phyloP scores from a whole-genome alignment of 2,888 invertebrate species.

The Eurytoma californica region DNA sequence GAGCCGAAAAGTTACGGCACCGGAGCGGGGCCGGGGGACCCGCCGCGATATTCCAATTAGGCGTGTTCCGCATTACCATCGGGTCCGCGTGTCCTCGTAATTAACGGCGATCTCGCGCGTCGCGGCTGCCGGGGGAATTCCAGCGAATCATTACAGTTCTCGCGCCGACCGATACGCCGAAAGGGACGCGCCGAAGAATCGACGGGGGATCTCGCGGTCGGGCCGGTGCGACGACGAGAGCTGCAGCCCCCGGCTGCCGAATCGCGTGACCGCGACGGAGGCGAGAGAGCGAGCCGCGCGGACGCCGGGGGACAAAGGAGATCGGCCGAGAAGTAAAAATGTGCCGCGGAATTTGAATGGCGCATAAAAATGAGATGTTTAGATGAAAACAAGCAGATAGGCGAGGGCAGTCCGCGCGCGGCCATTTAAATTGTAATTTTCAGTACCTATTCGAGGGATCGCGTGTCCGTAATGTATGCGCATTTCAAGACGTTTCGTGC shows the following conservation, averaged over 20 bases:
- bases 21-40: background rate
- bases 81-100: constrained; percentile 1
- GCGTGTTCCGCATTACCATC: constrained; percentile 1
- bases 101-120: constrained; percentile 12
- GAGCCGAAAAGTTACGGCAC: background rate
- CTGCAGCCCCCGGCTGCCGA: constrained; percentile 53
- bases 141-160: constrained; percentile 30
- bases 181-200: constrained; percentile 38
- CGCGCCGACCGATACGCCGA: background rate
- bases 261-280: constrained; percentile 66
- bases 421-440: constrained; percentile 74
- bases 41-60: constrained; percentile 22
- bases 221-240: background rate
- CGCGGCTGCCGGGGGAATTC: constrained; percentile 15
- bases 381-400: constrained; percentile 73
- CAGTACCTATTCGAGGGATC: constrained; percentile 66
- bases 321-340: constrained; percentile 14
- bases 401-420: constrained; percentile 56
- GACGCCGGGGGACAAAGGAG: no score
- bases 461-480: constrained; percentile 73
- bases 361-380: constrained; percentile 73
- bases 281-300: no score
- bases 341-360: constrained; percentile 69
- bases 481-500: constrained; percentile 70
- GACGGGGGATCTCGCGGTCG: no score